Evolutionary conservation across 2,113 vertebrate species (phyloP), one percentile per base, ranked within the genome.

Genomic region (Andinoacara biseriatus): DNA sequence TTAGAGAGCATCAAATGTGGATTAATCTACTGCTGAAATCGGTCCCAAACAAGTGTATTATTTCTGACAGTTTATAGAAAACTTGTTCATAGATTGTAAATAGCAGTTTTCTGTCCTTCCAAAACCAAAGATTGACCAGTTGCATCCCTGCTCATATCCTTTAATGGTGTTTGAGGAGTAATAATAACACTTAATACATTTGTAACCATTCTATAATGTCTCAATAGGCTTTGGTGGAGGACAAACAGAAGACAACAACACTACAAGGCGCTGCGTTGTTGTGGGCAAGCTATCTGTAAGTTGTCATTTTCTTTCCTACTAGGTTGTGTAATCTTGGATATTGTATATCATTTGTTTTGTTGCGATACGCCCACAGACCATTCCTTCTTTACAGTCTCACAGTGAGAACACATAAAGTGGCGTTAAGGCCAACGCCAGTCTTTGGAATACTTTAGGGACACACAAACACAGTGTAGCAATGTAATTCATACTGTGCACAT

Each of bases 281-380:
- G 92, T 91, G 86, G 89, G 90, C 88, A 91, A 93, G 86, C 89
- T 80, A 89, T 90, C 85, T 91, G 95, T 93, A 88, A 95, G 94
- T 94, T 33, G 17, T 29, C 29, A 24, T 14, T 54, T 29, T 11
- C 6, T 15, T 80, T 57, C 14, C 15, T 60, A 13, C 17, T 24
- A 29, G 8, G 38, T 80, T 77, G 52, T 80, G 54, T 33, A 13
- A 18, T 22, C 29, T 31, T 59, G 22, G n/a, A 15, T 56, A 57
- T 77, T 46, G 3, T 56, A 65, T 56, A 57, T 63, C 57, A 31
- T 52, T 38, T 74, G 75, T 58, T 49, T 49, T 5, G 46, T 49
- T 6, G 11, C 31, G 26, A 15, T 15, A 2, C 11, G 9, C 11
- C 5, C 26, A 6, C 26, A 7, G 2, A 59, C 7, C 5, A 6